Conservation (phyloP, 2,797 vertebrate species). For the Poecilia velifera region DNA sequence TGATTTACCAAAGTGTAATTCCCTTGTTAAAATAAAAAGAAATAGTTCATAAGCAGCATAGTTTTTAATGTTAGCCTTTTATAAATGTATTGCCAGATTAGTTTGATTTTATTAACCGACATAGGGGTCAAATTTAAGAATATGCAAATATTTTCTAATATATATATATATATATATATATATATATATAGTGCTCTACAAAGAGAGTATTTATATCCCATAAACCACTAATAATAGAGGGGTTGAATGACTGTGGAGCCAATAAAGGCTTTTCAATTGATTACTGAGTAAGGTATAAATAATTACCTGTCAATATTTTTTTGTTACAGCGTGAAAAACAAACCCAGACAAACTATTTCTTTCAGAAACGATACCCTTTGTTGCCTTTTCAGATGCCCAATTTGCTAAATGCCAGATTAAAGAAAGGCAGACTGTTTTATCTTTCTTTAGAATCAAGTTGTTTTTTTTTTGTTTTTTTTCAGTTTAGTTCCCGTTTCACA, state of each 20-base stretch:
- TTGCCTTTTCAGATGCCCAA: background rate
- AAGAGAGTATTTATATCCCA: background rate
- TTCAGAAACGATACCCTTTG: too few relatives aligned
- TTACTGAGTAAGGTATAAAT: background rate
- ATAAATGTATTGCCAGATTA: background rate
- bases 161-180: background rate
- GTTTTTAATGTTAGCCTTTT: conserved; percentile 5
- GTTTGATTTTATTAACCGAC: background rate
- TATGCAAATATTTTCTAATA: background rate
- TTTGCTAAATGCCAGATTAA: background rate
- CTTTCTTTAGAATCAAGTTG: background rate
- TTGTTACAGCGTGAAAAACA: background rate
- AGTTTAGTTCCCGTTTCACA: too few relatives aligned
- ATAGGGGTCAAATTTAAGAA: background rate
- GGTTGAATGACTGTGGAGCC: background rate
- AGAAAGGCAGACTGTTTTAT: background rate
- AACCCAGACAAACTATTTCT: too few relatives aligned
- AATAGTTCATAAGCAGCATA: background rate
- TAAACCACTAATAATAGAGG: background rate
- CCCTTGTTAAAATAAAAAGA: conserved; percentile 18
- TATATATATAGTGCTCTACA: background rate
- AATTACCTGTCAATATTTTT: background rate
- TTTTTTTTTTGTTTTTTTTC: too few relatives aligned
- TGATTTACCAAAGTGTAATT: conserved; percentile 48
- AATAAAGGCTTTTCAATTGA: background rate